Evolutionary conservation across 2,888 invertebrate species (phyloP).

Genomic region (Eutolmus rufibarbis): DNA sequence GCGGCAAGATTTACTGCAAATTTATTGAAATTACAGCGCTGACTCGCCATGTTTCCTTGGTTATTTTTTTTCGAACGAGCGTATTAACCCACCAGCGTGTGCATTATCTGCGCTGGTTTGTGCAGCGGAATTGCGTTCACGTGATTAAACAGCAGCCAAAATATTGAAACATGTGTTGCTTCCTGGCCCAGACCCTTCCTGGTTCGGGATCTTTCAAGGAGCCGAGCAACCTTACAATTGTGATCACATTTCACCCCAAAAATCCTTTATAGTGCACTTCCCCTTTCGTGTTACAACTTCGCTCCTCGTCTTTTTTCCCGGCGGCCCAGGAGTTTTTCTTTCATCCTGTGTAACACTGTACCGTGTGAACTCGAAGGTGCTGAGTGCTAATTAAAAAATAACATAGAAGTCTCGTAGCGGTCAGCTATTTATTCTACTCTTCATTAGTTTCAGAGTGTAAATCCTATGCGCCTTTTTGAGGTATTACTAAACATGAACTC

Average conservation of each 20-base stretch:
- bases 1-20: constrained; percentile 34
- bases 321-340: not conserved
- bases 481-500: too few relatives aligned
- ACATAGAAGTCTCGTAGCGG: not conserved
- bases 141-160: constrained; percentile 57
- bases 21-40: constrained; percentile 32
- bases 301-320: not conserved
- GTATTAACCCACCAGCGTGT: not conserved
- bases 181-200: constrained; percentile 5
- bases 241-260: constrained; percentile 39
- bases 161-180: constrained; percentile 55
- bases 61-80: not conserved
- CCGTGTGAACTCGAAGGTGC: constrained; percentile 40
- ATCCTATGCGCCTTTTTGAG: not conserved
- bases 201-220: not conserved
- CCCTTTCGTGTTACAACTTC: constrained; percentile 20
- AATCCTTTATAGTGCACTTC: constrained; percentile 35
- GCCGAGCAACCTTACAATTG: constrained; percentile 22
- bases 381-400: constrained; percentile 38
- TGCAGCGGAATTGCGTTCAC: constrained; percentile 51
- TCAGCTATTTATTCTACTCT: not conserved
- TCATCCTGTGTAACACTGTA: constrained; percentile 36
- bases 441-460: not conserved
- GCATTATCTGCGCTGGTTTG: not conserved
- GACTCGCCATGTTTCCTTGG: not conserved